Conservation (phyloP, 2,113 vertebrate species). For the Lophura nycthemera region DNA sequence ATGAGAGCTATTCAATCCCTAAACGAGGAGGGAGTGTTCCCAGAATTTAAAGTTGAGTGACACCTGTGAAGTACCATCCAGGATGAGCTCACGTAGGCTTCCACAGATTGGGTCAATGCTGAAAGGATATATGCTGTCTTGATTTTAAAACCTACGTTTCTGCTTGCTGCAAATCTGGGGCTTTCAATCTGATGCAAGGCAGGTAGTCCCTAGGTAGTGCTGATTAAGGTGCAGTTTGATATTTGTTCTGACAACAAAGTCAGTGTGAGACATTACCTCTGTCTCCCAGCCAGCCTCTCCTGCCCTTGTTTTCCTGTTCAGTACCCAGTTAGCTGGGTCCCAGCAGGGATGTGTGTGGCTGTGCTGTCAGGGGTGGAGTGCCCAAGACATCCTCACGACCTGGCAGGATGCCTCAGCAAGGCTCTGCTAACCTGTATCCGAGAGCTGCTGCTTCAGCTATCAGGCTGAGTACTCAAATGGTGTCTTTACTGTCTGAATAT, state of each 20-base stretch:
- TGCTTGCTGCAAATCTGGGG: neutral
- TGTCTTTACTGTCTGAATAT: neutral
- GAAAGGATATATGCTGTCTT: neutral
- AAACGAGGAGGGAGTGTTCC: neutral
- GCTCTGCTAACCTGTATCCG: neutral
- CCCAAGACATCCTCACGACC: neutral
- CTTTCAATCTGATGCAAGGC: neutral
- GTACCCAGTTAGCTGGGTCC: neutral
- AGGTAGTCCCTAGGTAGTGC: neutral
- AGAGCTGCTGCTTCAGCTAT: neutral
- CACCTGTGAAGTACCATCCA: neutral
- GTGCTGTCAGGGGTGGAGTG: neutral
- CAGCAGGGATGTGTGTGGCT: neutral
- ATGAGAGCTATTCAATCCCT: neutral
- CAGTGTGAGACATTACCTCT: neutral
- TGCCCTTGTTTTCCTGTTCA: neutral
- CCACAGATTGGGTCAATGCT: neutral
- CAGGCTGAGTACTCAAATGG: neutral
- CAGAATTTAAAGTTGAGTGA: neutral
- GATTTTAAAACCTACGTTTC: neutral
- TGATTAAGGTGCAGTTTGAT: neutral
- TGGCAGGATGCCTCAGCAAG: neutral
- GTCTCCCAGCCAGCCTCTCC: neutral
- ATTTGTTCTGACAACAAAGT: neutral
- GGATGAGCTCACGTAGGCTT: neutral